Evolutionary conservation across 1,140 invertebrate genomes (phyloP).

Genomic region (Ptiloglossa arizonensis): DNA sequence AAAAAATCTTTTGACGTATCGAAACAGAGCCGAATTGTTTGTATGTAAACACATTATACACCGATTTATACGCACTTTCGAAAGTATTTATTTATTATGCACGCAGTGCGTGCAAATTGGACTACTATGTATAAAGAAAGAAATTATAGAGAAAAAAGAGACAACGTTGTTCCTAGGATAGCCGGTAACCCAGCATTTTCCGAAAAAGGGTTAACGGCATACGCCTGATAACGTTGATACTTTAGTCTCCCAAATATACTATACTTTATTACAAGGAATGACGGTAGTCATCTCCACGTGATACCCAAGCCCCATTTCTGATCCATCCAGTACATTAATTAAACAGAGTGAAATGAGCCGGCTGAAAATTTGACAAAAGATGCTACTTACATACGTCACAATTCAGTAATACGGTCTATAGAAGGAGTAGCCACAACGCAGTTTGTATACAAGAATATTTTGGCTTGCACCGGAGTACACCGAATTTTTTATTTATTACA

Average conservation of each 20-base stretch:
- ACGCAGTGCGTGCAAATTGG: constrained; percentile 56
- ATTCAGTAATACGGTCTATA: constrained; percentile 6
- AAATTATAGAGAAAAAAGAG: constrained; percentile 18
- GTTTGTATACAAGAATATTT: constrained; percentile 4
- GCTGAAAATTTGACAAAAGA: constrained; percentile 15
- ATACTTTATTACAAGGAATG: constrained; percentile 47
- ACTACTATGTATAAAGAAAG: constrained; percentile 51
- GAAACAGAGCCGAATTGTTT: constrained; percentile 58
- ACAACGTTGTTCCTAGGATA: constrained; percentile 50
- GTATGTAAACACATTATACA: constrained; percentile 62
- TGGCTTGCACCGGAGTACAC: too few relatives aligned
- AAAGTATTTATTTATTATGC: constrained; percentile 64
- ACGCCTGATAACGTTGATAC: constrained; percentile 49
- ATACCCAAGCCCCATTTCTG: constrained; percentile 52
- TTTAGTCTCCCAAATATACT: constrained; percentile 45
- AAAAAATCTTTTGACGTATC: constrained; percentile 38
- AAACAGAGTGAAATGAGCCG: constrained; percentile 39
- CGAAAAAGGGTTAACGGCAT: constrained; percentile 34
- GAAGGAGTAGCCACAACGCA: constrained; percentile 1
- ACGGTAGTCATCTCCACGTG: constrained; percentile 42
- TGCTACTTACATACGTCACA: constrained; percentile 43
- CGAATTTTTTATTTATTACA: background rate
- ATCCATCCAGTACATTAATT: constrained; percentile 58
- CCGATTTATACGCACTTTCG: constrained; percentile 67
- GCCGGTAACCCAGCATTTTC: constrained; percentile 44